Evolutionary conservation across 64 coral and sea anemone genomes (phyloP).

Genomic region (Astreopora myriophthalma): DNA sequence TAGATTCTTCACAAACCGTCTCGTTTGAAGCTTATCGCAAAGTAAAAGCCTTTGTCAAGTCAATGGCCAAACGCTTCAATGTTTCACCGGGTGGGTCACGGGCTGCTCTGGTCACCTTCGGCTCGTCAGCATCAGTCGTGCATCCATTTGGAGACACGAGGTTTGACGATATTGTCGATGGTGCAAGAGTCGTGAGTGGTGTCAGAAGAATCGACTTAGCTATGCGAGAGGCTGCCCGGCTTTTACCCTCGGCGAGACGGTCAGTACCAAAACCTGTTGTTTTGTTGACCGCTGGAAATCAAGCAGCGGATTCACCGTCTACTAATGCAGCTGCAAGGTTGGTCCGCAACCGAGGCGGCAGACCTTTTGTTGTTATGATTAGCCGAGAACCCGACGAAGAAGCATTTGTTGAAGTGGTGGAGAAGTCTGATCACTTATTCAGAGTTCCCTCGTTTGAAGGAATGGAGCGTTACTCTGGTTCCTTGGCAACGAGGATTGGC

Average conservation of each 20-base stretch:
- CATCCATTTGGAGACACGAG: neutral
- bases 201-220: slow-evolving; percentile 3
- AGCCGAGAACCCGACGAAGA: neutral
- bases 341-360: slow-evolving; percentile 21
- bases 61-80: slow-evolving; percentile 19
- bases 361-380: slow-evolving; percentile 13
- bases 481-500: neutral
- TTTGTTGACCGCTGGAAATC: slow-evolving; percentile 39
- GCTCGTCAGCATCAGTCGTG: neutral
- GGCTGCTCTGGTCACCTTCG: slow-evolving; percentile 35
- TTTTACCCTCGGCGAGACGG: neutral
- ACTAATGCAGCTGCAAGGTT: neutral
- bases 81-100: slow-evolving; percentile 11
- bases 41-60: slow-evolving; percentile 30
- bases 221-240: neutral
- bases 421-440: neutral
- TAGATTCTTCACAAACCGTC: slow-evolving; percentile 44
- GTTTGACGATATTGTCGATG: slow-evolving; percentile 17
- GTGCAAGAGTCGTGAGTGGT: neutral
- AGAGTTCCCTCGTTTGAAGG: slow-evolving; percentile 3
- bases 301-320: neutral
- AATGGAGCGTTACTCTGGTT: neutral
- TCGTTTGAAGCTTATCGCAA: neutral
- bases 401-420: neutral
- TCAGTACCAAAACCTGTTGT: neutral